Percentiles rank a stretch among this genome's conserved stretches.
These are phyloP conservation scores for Steatornis caripensis DNA, from an alignment of 2,113 vertebrate species.

Conservation along the genomic window DNA sequence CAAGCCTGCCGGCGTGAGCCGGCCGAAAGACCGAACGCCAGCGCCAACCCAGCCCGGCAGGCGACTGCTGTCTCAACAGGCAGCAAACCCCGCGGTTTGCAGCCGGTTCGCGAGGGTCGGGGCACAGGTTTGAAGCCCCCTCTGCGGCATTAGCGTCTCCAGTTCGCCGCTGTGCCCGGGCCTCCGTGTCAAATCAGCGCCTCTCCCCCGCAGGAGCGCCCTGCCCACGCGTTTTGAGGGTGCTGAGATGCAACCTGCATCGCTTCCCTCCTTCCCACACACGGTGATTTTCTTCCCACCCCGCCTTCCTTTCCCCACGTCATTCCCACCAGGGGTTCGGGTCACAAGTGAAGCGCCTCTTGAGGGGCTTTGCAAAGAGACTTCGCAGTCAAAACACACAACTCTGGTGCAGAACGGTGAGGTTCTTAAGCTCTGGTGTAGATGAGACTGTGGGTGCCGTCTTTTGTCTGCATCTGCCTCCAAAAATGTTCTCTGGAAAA, in stretches of 20 bases:
- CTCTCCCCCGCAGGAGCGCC: neutral
- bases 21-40: neutral
- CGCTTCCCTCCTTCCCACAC: neutral
- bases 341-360: neutral
- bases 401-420: constrained; percentile 46
- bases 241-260: neutral
- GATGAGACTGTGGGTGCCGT: neutral
- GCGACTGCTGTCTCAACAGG: neutral
- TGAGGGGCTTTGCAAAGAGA: constrained; percentile 38
- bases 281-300: neutral
- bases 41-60: neutral
- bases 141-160: neutral
- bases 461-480: neutral
- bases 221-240: neutral
- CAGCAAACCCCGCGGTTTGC: neutral
- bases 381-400: constrained; percentile 37
- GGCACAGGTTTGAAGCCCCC: neutral
- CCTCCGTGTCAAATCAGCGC: neutral
- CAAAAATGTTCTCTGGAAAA: neutral
- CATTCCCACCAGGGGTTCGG: neutral
- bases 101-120: neutral
- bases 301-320: neutral
- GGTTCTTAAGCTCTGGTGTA: neutral
- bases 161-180: neutral
- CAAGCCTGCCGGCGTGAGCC: neutral